A percentile compares a stretch with the other conserved stretches of the same genome.
Evolutionary conservation across 2,113 vertebrate species (phyloP).

Genomic region (Proterorhinus semilunaris): DNA sequence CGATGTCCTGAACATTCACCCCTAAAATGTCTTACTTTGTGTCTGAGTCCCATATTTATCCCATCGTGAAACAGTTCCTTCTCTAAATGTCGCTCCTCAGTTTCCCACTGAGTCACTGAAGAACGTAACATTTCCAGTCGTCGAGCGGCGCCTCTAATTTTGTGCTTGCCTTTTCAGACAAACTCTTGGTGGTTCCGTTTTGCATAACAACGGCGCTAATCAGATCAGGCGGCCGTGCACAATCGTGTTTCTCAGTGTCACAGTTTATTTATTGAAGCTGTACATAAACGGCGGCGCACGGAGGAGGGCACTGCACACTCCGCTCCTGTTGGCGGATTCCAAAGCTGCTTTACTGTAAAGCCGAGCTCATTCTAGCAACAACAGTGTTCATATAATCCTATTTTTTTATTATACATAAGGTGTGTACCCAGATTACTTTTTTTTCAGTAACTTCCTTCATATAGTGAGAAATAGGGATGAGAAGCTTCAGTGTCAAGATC

Average conservation of each 20-base stretch:
- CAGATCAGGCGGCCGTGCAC: slow-evolving; percentile 34
- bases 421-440: no score
- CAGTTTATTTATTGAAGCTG: slow-evolving; percentile 22
- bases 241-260: slow-evolving; percentile 36
- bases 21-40: no score
- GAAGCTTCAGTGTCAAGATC: no score
- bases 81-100: not conserved
- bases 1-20: no score
- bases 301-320: not conserved
- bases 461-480: no score
- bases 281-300: not conserved
- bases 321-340: slow-evolving; percentile 6
- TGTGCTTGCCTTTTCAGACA: slow-evolving; percentile 5
- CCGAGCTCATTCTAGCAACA: no score
- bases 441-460: no score
- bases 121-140: slow-evolving; percentile 2
- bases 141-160: slow-evolving; percentile 11
- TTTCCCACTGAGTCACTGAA: slow-evolving; percentile 14
- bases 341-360: not conserved
- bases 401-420: no score
- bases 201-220: slow-evolving; percentile 42
- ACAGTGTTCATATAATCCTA: no score
- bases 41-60: no score
- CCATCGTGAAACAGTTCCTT: not conserved
- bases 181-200: slow-evolving; percentile 8